Percentiles rank a stretch among this genome's conserved stretches.
Evolutionary conservation across 1,140 invertebrate genomes (phyloP).

Genomic region (Drosophila orena): DNA sequence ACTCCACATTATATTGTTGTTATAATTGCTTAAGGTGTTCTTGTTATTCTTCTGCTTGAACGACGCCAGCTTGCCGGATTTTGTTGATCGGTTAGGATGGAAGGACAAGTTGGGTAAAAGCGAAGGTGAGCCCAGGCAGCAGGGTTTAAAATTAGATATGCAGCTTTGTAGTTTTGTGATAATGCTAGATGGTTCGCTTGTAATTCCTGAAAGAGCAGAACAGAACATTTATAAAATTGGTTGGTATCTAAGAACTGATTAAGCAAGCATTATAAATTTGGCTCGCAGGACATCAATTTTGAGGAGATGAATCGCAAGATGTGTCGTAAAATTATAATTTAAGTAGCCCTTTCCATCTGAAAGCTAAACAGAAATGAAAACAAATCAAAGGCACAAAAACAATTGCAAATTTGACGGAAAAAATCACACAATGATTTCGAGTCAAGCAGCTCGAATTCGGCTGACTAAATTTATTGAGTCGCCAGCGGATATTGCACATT

Average conservation of each 20-base stretch:
- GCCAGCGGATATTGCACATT: conserved; percentile 66
- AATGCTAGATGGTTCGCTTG: conserved; percentile 1
- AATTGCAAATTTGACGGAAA: conserved; percentile 31
- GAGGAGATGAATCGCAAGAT: no score
- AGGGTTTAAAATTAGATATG: neutral
- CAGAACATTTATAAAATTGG: neutral
- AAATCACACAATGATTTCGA: conserved; percentile 22
- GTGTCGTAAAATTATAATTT: conserved; percentile 21
- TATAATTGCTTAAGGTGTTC: conserved; percentile 71
- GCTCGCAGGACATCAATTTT: no score
- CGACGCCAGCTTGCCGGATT: conserved; percentile 75
- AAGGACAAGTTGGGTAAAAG: conserved; percentile 8
- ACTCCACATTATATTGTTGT: conserved; percentile 84
- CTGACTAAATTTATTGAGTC: conserved; percentile 59
- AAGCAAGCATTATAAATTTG: no score
- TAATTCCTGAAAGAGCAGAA: conserved; percentile 29
- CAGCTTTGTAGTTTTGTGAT: neutral
- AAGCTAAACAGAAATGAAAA: conserved; percentile 23
- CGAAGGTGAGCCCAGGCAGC: conserved; percentile 5
- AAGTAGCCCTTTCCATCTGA: conserved; percentile 16
- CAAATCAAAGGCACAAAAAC: conserved; percentile 33
- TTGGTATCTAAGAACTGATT: no score
- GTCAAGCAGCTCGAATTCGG: conserved; percentile 33
- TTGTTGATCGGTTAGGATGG: conserved; percentile 1
- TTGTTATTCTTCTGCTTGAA: conserved; percentile 64